phyloP scores from a whole-genome alignment of 2,888 invertebrate species.

The Ditula angustiorana region DNA sequence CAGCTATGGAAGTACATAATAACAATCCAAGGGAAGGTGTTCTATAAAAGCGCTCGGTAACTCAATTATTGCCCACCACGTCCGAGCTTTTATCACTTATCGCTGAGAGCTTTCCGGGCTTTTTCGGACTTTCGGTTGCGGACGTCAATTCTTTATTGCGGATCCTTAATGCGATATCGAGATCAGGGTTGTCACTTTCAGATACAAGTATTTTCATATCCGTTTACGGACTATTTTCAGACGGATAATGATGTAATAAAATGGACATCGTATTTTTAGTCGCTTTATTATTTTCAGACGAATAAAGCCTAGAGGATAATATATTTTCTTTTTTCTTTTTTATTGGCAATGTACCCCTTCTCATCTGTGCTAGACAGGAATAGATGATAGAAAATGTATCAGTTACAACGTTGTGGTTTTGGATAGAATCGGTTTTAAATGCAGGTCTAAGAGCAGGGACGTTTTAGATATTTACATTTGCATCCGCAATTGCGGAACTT shows the following conservation, averaged over 20 bases:
- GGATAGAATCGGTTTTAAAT: too few species aligned
- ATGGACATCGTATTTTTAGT: slow-evolving; percentile 12
- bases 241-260: slow-evolving; percentile 17
- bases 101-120: slow-evolving; percentile 12
- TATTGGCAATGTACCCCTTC: background rate
- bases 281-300: slow-evolving; percentile 9
- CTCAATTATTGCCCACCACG: slow-evolving; percentile 15
- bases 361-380: background rate
- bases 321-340: background rate
- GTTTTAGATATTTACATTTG: too few species aligned
- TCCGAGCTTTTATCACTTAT: slow-evolving; percentile 27
- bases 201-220: slow-evolving; percentile 8
- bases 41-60: slow-evolving; percentile 28
- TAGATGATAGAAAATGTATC: background rate
- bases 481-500: too few species aligned
- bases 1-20: slow-evolving; percentile 10
- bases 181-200: slow-evolving; percentile 22
- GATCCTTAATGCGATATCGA: slow-evolving; percentile 11
- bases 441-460: too few species aligned
- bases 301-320: background rate
- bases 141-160: slow-evolving; percentile 20
- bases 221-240: slow-evolving; percentile 26
- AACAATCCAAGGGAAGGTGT: slow-evolving; percentile 10
- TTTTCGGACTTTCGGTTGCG: slow-evolving; percentile 7
- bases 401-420: too few species aligned